Percentiles rank a stretch among this genome's conserved stretches.
These are phyloP conservation scores for Ephydatia muelleri DNA, from an alignment of 37 sponge, comb jelly and placozoan genomes.

Conservation along the genomic window DNA sequence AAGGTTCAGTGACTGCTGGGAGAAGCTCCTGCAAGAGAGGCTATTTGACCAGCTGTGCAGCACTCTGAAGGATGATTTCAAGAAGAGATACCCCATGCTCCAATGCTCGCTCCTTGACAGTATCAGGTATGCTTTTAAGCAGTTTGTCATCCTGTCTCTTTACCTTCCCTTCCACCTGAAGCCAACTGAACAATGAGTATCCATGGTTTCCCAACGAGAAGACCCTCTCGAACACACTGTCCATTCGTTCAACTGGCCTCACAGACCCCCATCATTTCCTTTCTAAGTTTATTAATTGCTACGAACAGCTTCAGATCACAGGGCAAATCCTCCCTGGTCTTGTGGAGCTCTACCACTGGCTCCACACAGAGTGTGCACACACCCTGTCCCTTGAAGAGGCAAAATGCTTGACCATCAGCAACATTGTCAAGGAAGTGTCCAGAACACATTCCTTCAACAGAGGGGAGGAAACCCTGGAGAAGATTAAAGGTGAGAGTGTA, in stretches of 20 bases:
- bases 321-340: slow-evolving; percentile 31
- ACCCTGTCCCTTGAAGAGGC: slow-evolving; percentile 10
- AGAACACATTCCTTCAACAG: background rate
- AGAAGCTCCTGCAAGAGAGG: background rate
- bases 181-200: background rate
- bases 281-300: background rate
- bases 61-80: background rate
- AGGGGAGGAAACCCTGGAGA: background rate
- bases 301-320: slow-evolving; percentile 7
- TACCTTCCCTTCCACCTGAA: background rate
- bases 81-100: background rate
- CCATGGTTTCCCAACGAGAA: background rate
- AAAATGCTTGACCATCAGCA: background rate
- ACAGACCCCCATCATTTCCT: background rate
- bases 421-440: background rate
- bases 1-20: background rate
- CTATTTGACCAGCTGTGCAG: background rate
- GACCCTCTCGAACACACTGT: background rate
- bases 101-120: background rate
- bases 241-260: background rate
- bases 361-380: slow-evolving; percentile 6
- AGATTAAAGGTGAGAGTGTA: background rate
- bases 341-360: slow-evolving; percentile 29
- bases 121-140: background rate
- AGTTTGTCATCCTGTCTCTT: background rate